Percentiles rank a stretch among this genome's conserved stretches.
Conservation (phyloP, 2,888 invertebrate genomes). For the Seira ritae region DNA sequence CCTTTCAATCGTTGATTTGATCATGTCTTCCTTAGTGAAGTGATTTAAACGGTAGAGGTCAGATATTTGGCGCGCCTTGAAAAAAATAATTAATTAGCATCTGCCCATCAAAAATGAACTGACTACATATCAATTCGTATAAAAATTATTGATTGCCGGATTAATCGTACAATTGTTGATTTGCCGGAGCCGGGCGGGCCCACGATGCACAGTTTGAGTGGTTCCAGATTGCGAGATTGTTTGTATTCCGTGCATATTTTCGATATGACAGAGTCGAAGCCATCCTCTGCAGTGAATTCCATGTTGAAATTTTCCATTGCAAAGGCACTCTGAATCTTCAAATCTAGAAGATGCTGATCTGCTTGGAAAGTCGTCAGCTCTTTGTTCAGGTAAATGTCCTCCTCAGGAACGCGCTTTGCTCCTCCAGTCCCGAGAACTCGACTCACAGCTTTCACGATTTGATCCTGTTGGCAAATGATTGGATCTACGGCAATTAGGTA, state of each 20-base stretch:
- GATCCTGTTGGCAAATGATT: conserved; percentile 78
- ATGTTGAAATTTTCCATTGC: conserved; percentile 67
- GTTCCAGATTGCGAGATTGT: conserved; percentile 61
- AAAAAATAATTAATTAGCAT: too few species aligned
- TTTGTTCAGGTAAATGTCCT: conserved; percentile 76
- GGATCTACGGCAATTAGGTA: conserved; percentile 82
- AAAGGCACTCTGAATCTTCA: conserved; percentile 69
- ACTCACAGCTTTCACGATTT: conserved; percentile 80
- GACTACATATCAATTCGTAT: too few species aligned
- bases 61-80: conserved; percentile 66
- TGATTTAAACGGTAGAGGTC: conserved; percentile 70
- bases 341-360: conserved; percentile 66
- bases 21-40: conserved; percentile 67
- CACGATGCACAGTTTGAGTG: conserved; percentile 67
- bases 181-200: conserved; percentile 71
- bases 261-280: conserved; percentile 47
- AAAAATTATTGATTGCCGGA: too few species aligned
- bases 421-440: conserved; percentile 78
- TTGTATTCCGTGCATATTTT: conserved; percentile 51
- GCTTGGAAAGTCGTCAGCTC: conserved; percentile 70
- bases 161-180: conserved; percentile 60
- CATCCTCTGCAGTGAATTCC: conserved; percentile 61
- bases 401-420: conserved; percentile 78
- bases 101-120: too few species aligned
- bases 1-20: conserved; percentile 62